Base-by-base conservation (phyloP, 92 coral and sea anemone species). In the Paragorgia papillata region DNA sequence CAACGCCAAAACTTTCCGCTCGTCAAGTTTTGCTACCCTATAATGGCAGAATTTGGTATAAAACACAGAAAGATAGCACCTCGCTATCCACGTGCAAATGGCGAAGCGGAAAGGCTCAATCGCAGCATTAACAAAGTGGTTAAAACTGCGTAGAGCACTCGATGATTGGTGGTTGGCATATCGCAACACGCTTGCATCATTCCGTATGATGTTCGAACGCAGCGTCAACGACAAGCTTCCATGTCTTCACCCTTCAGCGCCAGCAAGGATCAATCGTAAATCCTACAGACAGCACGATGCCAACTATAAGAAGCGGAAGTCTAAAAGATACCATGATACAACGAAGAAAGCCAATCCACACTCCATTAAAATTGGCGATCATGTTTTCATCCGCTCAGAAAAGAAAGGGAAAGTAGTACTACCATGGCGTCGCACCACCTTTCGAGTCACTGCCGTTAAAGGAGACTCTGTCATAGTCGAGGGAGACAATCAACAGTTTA, bases 121-220 rank as follows among this genome's bases (percentile, higher is more conserved):
- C 73, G 56, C 34, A 64, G 71, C 26, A 19, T 64, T 53, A 56
- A 64, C 51, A 64, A 64, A 34, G 71, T 64, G 10, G 71, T 66
- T 7, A 66, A 66, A 17, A 26, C 73, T 7, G 73, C 70, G 25
- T n/a, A 35, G 35, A 31, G 70, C 49, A 24, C 26, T 44, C 54
- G 34, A 66, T 21, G 73, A 66, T 31, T 66, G 73, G 73, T 56
- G 39, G 34, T 21, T 66, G 73, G 73, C 73, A 6, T 66, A 66
- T 17, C 73, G 73, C 51, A 41, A 55, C 56, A 66, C 73, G 18
- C 73, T 32, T 17, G 32, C 21, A 21, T 2, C 73, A 27, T 31
- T 66, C 83, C 30, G 2, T 12, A 56, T 56, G 30, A 56, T 56
- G 62, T 56, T 56, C 3, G 62, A 31, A 56, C 62, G 30, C 62